Evolutionary conservation across 2,113 vertebrate species (phyloP).

Genomic region (Gymnobelideus leadbeateri): DNA sequence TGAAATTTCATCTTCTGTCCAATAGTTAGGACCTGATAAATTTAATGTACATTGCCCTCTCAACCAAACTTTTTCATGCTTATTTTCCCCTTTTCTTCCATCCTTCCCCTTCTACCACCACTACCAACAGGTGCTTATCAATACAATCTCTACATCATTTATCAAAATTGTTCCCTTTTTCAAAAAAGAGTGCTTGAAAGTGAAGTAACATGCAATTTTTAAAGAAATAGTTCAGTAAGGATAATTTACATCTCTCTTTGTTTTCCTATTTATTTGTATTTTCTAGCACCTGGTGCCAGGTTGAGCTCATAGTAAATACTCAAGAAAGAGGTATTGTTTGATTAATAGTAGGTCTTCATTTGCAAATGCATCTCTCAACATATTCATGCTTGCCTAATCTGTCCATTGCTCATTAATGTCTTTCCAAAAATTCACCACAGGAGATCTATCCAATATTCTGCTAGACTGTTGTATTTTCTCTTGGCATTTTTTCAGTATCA

Average conservation of each 20-base stretch:
- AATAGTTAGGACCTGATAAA: background rate
- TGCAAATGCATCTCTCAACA: background rate
- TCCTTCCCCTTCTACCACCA: no score
- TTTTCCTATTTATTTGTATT: background rate
- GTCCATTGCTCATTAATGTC: background rate
- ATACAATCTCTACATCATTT: background rate
- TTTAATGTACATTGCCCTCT: background rate
- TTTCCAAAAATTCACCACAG: background rate
- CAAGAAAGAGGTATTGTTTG: background rate
- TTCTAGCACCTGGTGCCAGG: background rate
- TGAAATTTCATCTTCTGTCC: background rate
- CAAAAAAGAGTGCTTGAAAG: background rate
- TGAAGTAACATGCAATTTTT: background rate
- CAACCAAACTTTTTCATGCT: background rate
- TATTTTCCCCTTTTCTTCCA: background rate
- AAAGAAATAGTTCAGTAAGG: background rate
- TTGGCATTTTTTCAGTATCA: background rate
- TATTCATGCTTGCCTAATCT: background rate
- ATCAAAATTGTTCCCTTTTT: background rate
- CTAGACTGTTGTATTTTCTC: background rate
- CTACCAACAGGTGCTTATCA: background rate
- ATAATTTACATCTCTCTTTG: background rate
- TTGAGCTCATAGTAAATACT: background rate
- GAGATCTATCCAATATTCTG: background rate
- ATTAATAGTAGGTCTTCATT: background rate